A percentile compares a stretch with the other conserved stretches of the same genome.
Conservation (phyloP, 2,797 vertebrate species). For the Onychomys torridus region DNA sequence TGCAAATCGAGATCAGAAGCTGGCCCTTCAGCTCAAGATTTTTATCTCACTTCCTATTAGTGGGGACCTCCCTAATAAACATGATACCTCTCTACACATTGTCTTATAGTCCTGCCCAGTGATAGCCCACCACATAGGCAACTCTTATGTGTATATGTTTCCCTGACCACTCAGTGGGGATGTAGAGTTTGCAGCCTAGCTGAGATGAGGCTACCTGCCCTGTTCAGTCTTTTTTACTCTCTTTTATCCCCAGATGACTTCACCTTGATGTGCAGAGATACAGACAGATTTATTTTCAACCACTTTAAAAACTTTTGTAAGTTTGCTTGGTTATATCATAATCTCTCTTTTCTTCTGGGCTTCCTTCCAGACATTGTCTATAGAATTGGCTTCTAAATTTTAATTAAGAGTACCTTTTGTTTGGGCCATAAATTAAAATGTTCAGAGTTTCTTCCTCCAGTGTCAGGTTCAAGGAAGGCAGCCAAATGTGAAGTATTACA, state of each 20-base stretch:
- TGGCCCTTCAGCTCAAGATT: background rate
- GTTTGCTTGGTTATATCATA: constrained; percentile 80
- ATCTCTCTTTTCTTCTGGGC: constrained; percentile 80
- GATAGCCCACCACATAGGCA: constrained; percentile 53
- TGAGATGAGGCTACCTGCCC: background rate
- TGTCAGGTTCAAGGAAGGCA: constrained; percentile 74
- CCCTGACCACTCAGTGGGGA: constrained; percentile 43
- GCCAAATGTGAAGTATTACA: constrained; percentile 70
- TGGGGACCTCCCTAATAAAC: background rate
- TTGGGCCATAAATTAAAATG: constrained; percentile 84
- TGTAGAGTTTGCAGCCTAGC: background rate
- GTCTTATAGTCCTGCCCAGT: background rate
- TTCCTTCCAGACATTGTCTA: constrained; percentile 75
- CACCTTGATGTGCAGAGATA: constrained; percentile 62
- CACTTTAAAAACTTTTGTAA: constrained; percentile 71
- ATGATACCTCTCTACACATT: background rate
- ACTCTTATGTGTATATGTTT: constrained; percentile 35
- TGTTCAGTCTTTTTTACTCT: background rate
- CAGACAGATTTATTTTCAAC: constrained; percentile 57
- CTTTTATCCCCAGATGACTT: constrained; percentile 50
- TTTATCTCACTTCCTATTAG: background rate
- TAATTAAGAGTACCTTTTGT: constrained; percentile 84
- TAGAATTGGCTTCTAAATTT: constrained; percentile 85
- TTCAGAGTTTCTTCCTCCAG: constrained; percentile 69
- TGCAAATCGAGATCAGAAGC: background rate